A percentile compares a stretch with the other conserved stretches of the same genome.
These are phyloP conservation scores for Caenorhabditis doughertyi DNA, from an alignment of 2,888 invertebrate genomes.

Conservation along the genomic window DNA sequence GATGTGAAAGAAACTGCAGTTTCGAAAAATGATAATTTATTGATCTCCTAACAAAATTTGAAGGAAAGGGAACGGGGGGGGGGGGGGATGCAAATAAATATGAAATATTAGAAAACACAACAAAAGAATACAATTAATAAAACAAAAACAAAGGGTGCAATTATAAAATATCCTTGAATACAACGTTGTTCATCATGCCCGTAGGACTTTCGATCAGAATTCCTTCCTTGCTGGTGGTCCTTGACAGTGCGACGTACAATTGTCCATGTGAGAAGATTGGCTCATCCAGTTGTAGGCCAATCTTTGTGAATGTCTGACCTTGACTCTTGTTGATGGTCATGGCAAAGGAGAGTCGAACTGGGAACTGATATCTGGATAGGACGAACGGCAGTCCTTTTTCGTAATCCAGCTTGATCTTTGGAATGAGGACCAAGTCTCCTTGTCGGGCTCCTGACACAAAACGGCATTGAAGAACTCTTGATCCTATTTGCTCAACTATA, in stretches of 20 bases:
- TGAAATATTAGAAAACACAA: too few species aligned
- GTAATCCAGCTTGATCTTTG: conserved; percentile 16
- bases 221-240: background rate
- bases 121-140: too few species aligned
- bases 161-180: background rate
- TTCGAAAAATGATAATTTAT: too few species aligned
- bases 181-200: background rate
- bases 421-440: conserved; percentile 12
- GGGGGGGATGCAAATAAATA: too few species aligned
- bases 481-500: background rate
- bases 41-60: too few species aligned
- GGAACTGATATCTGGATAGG: conserved; percentile 70
- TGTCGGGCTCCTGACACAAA: background rate
- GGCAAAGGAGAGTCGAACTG: conserved; percentile 61
- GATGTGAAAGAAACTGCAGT: too few species aligned
- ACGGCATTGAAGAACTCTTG: background rate
- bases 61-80: too few species aligned
- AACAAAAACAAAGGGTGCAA: too few species aligned
- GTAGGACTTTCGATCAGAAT: background rate
- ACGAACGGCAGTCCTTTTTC: conserved; percentile 82
- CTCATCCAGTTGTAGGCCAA: conserved; percentile 36
- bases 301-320: conserved; percentile 68
- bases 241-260: conserved; percentile 1
- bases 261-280: background rate
- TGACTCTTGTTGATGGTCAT: conserved; percentile 73